Percentiles rank a stretch among this genome's conserved stretches.
Evolutionary conservation across 2,113 vertebrate species (phyloP).

Genomic region (Pterocles orientalis): DNA sequence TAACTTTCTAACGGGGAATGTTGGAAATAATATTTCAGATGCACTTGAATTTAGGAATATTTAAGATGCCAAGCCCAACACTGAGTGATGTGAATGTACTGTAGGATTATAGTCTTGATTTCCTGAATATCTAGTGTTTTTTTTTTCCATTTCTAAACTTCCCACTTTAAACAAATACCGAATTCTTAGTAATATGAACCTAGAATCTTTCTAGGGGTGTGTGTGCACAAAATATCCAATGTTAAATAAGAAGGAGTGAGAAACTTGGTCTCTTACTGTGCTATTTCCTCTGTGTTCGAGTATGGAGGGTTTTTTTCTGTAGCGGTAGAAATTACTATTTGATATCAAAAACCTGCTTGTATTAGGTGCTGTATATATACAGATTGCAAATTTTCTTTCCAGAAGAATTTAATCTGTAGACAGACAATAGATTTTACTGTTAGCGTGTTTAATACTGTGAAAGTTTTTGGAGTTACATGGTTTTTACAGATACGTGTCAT

Average conservation of each 20-base stretch:
- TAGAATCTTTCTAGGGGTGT: background rate
- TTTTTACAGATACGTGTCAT: background rate
- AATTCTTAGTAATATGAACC: background rate
- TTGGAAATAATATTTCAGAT: constrained; percentile 3
- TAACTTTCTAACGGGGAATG: background rate
- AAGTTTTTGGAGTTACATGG: background rate
- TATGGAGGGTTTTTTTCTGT: background rate
- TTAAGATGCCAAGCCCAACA: background rate
- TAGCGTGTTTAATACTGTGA: background rate
- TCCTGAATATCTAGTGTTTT: constrained; percentile 15
- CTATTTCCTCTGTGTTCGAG: background rate
- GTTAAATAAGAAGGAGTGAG: background rate
- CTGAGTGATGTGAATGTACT: background rate
- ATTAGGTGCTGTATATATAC: background rate
- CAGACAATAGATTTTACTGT: background rate
- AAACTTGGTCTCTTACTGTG: background rate
- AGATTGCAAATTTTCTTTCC: background rate
- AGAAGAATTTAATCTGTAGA: background rate
- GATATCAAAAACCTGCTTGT: background rate
- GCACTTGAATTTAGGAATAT: background rate
- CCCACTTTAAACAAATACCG: background rate
- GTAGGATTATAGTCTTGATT: background rate
- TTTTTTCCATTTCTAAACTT: background rate
- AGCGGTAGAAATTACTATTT: background rate
- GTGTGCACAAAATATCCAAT: background rate